These are phyloP conservation scores for Morpho deidamia DNA, from an alignment of 2,888 invertebrate genomes.

Conservation along the genomic window DNA sequence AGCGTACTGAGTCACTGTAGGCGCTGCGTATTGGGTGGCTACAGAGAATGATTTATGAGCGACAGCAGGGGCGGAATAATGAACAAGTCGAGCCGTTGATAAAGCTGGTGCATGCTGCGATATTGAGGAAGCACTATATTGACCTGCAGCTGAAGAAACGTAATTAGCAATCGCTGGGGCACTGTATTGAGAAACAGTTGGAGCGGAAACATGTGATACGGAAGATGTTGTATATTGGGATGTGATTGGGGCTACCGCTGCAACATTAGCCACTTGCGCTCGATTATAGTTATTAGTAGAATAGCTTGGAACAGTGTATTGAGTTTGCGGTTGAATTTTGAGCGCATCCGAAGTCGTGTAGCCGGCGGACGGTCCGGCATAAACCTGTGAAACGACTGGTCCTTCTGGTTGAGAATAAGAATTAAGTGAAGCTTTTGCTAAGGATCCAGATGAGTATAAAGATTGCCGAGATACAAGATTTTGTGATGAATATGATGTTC, in stretches of 20 bases:
- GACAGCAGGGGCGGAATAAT: conserved; percentile 17
- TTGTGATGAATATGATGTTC: conserved; percentile 49
- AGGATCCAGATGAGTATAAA: conserved; percentile 43
- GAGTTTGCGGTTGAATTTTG: conserved; percentile 36
- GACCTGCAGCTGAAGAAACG: conserved; percentile 24
- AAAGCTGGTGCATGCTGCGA: conserved; percentile 29
- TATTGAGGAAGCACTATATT: conserved; percentile 31
- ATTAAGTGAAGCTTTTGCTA: conserved; percentile 64
- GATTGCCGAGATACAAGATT: conserved; percentile 52
- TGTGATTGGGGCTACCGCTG: conserved; percentile 30
- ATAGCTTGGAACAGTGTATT: conserved; percentile 18
- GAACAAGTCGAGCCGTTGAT: conserved; percentile 2
- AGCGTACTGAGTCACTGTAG: conserved; percentile 37
- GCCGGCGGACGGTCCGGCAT: conserved; percentile 50
- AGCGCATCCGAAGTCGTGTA: conserved; percentile 59
- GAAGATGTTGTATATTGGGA: conserved; percentile 26
- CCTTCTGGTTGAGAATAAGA: conserved; percentile 55
- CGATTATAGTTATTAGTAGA: conserved; percentile 32
- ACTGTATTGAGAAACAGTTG: conserved; percentile 31
- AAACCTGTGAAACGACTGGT: conserved; percentile 70
- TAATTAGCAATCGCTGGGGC: conserved; percentile 32
- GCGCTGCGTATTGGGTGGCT: conserved; percentile 13
- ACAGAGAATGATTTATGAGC: conserved; percentile 38
- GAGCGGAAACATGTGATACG: conserved; percentile 31
- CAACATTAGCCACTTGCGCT: conserved; percentile 23